Evolutionary conservation across 2,888 invertebrate genomes (phyloP).

Genomic region (Ferrisia virgata): DNA sequence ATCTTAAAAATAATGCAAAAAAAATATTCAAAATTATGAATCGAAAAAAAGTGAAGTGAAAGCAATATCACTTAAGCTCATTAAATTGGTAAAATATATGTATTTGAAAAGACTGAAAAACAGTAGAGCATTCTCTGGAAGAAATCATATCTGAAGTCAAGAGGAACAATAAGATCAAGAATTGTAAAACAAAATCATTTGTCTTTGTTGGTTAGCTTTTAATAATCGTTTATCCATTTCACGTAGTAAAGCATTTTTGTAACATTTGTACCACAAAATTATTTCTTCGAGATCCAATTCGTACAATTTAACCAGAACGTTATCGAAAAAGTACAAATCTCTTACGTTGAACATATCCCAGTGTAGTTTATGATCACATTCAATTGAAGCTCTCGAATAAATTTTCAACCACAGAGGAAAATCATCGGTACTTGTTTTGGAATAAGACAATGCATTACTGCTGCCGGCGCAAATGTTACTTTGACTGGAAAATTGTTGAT

Average conservation of each 20-base stretch:
- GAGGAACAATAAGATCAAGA: not conserved
- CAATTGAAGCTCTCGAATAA: conserved; percentile 26
- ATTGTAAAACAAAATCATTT: conserved; percentile 22
- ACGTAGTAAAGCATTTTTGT: conserved; percentile 26
- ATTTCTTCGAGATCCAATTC: conserved; percentile 34
- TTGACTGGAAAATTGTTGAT: conserved; percentile 19
- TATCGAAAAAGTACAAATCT: conserved; percentile 35
- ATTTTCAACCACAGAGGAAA: conserved; percentile 39
- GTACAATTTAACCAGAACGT: conserved; percentile 23
- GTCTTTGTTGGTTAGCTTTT: conserved; percentile 33
- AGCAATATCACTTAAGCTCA: conserved; percentile 38
- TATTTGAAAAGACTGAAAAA: not conserved
- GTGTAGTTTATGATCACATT: conserved; percentile 38
- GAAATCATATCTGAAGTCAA: not conserved
- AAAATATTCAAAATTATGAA: not conserved
- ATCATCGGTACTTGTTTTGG: conserved; percentile 20
- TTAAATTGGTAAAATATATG: not conserved
- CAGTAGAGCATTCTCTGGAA: not conserved
- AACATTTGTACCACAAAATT: conserved; percentile 33
- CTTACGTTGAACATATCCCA: conserved; percentile 40
- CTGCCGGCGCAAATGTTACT: conserved; percentile 9
- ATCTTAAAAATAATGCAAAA: not conserved
- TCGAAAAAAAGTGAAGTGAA: conserved; percentile 14
- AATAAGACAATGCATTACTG: not conserved
- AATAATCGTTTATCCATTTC: conserved; percentile 41